A percentile compares a stretch with the other conserved stretches of the same genome.
These are phyloP conservation scores for Temnopleurus reevesii DNA, from an alignment of 53 echinoderm and acorn worm genomes.

Conservation along the genomic window DNA sequence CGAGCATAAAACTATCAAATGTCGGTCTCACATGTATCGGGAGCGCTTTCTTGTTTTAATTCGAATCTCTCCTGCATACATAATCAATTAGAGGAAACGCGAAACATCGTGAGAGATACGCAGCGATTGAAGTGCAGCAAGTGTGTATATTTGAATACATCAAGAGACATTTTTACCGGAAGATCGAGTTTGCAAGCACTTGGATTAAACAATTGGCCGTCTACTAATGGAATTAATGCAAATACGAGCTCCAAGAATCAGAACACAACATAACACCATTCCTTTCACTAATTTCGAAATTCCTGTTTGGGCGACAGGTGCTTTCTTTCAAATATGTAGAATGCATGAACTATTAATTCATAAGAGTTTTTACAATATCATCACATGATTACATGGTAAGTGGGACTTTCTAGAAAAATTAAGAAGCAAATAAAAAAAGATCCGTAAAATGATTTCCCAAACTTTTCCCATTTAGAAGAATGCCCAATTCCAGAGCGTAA, in stretches of 20 bases:
- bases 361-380: no score
- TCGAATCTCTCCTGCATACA: background rate
- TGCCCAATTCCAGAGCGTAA: no score
- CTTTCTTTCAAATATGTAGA: no score
- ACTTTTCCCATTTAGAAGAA: no score
- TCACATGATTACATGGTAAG: no score
- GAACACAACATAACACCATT: no score
- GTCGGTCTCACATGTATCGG: background rate
- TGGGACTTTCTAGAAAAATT: no score
- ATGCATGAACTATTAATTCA: no score
- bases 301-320: no score
- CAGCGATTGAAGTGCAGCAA: background rate
- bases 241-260: background rate
- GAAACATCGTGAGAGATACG: background rate
- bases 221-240: background rate
- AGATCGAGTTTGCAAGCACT: background rate
- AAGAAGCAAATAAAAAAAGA: no score
- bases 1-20: background rate
- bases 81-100: background rate
- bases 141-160: constrained; percentile 1
- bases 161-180: background rate
- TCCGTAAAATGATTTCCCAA: no score
- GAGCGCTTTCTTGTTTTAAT: background rate
- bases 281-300: no score
- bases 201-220: background rate